Base-by-base conservation (phyloP, 2,888 invertebrate genomes). In the Idaea aversata region DNA sequence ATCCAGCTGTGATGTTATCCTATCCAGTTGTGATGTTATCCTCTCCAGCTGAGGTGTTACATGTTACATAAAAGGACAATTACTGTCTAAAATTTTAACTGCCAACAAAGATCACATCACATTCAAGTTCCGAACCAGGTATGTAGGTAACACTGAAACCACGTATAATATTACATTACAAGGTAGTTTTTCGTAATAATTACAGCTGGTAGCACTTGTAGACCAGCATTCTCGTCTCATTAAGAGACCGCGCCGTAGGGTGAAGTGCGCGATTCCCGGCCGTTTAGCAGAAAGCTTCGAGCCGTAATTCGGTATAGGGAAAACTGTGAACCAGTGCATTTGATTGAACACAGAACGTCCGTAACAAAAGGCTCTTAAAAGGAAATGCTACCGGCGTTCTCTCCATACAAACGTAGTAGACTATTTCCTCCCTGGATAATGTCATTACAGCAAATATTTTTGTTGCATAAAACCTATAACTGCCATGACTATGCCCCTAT, bases 301-400 rank as follows among this genome's bases (percentile, higher is more conserved):
- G 80, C 83, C 87, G 86, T 88, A 87, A 88, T 81, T 90, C 86
- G 83, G 82, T 79, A 79, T 81, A 79, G 79, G 77, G 82, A 79
- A 81, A 80, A 81, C 81, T 82, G 83, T 80, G 83, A 80, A 83
- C 82, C 59, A 61, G 38, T 38, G 68, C 71, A 61, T 34, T 63
- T 59, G 34, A 61, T 47, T 38, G 57, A 60, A 47, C 47, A 34
- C 61, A 72, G 73, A 73, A 65, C 57, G 34, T 15, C 16, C 35
- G 16, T 58, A 61, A 34, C 25, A 25, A 25, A 25, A 25, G 25
- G 3, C n/a, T n/a, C n/a, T n/a, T n/a, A n/a, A n/a, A n/a, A n/a
- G n/a, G n/a, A n/a, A n/a, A n/a, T n/a, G n/a, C n/a, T n/a, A n/a
- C n/a, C n/a, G n/a, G n/a, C n/a, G n/a, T n/a, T n/a, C n/a, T n/a